phyloP scores from a whole-genome alignment of 2,113 vertebrate species.

The Microcebus jonahi region DNA sequence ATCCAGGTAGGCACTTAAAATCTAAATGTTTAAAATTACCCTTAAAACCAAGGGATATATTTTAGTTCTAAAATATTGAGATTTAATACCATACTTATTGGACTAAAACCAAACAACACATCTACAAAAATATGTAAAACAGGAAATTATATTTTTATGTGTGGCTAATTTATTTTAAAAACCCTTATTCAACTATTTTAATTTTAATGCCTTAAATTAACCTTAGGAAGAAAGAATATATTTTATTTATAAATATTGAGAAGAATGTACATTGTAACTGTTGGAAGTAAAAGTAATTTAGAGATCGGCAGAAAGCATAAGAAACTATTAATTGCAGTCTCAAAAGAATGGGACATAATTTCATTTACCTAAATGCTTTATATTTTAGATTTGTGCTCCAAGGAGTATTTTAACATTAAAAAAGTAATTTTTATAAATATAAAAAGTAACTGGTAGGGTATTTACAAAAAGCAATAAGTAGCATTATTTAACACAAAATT shows the following conservation, averaged over 20 bases:
- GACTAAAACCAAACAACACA: background rate
- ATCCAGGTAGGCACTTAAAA: conserved; percentile 33
- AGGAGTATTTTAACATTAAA: background rate
- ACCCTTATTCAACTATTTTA: conserved; percentile 7
- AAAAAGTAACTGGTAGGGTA: background rate
- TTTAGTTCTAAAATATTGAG: conserved; percentile 35
- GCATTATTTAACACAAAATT: background rate
- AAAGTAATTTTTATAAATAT: background rate
- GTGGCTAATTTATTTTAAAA: conserved; percentile 28
- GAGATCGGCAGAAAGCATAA: background rate
- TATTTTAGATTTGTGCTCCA: background rate
- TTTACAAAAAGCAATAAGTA: background rate
- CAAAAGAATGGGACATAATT: conserved; percentile 15
- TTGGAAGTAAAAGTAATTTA: conserved; percentile 11
- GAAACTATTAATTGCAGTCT: background rate
- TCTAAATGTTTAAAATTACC: conserved; percentile 28
- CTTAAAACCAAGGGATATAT: conserved; percentile 4
- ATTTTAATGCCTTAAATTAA: conserved; percentile 43
- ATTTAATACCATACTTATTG: conserved; percentile 1
- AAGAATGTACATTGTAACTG: conserved; percentile 15
- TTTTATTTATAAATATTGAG: conserved; percentile 46
- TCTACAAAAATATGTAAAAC: background rate
- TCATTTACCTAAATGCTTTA: conserved; percentile 28
- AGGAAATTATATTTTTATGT: background rate
- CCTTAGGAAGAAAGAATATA: background rate